Percentiles rank a stretch among this genome's conserved stretches.
phyloP scores from a whole-genome alignment of 1,140 invertebrate genomes.

The Heliconius himera region DNA sequence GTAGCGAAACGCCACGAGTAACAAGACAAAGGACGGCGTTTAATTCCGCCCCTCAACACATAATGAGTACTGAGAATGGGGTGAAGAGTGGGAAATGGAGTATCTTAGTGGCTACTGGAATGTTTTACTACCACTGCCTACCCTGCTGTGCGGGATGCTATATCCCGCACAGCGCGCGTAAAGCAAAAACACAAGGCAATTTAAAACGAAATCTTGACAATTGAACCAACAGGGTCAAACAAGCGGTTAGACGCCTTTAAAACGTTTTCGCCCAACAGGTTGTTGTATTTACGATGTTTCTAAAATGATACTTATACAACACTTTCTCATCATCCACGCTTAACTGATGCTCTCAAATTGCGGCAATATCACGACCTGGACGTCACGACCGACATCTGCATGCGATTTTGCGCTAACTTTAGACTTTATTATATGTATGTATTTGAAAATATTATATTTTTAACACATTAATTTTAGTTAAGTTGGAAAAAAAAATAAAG shows the following conservation, averaged over 20 bases:
- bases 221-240: background rate
- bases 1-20: no score
- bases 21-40: no score
- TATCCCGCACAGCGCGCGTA: no score
- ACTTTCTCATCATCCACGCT: constrained; percentile 44
- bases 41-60: no score
- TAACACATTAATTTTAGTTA: no score
- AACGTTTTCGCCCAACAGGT: constrained; percentile 1
- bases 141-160: no score
- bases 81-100: no score
- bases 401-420: background rate
- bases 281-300: constrained; percentile 17
- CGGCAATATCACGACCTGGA: constrained; percentile 37
- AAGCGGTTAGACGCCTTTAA: background rate
- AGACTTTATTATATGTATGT: background rate
- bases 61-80: no score
- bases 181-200: background rate
- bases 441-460: constrained; percentile 8
- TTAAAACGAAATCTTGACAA: background rate
- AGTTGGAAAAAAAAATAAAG: background rate
- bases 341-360: constrained; percentile 45
- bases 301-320: constrained; percentile 29
- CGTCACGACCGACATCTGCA: constrained; percentile 34
- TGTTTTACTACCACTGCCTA: no score
- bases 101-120: no score